Evolutionary conservation across 2,888 invertebrate genomes (phyloP).

Genomic region (Drosophila siamana): DNA sequence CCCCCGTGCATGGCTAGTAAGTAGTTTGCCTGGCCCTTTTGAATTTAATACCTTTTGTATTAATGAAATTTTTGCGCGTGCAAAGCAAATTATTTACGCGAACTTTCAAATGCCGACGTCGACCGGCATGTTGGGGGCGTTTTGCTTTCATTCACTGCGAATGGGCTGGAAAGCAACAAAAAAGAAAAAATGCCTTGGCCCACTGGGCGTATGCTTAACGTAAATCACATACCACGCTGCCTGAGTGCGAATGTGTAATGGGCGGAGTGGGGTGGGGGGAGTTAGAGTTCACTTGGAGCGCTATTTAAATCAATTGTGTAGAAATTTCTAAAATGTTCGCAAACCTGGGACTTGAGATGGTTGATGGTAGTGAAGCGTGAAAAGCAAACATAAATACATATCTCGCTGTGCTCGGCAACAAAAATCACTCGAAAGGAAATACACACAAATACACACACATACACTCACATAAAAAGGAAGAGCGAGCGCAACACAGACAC

Average conservation of each 20-base stretch:
- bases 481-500: neutral
- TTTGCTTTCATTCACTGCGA: slow-evolving; percentile 9
- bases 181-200: slow-evolving; percentile 1
- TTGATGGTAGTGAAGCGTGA: slow-evolving; percentile 65
- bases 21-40: slow-evolving; percentile 31
- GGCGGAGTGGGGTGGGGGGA: neutral
- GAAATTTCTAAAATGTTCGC: slow-evolving; percentile 66
- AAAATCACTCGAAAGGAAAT: slow-evolving; percentile 51
- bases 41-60: slow-evolving; percentile 60
- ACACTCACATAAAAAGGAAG: slow-evolving; percentile 22
- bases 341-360: slow-evolving; percentile 16
- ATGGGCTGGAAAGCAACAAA: neutral
- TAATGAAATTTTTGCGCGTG: slow-evolving; percentile 69
- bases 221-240: slow-evolving; percentile 44
- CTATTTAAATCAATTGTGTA: slow-evolving; percentile 78
- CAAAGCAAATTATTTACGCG: slow-evolving; percentile 53
- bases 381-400: slow-evolving; percentile 75
- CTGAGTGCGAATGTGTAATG: neutral
- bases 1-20: slow-evolving; percentile 20
- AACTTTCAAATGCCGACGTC: slow-evolving; percentile 29
- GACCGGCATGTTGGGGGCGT: slow-evolving; percentile 28
- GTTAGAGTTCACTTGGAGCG: slow-evolving; percentile 54
- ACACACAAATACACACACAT: slow-evolving; percentile 25
- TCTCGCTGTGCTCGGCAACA: slow-evolving; percentile 60
- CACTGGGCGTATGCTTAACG: slow-evolving; percentile 50